Conservation (phyloP, 2,797 vertebrate species). For the Chaetodon trifasciatus region DNA sequence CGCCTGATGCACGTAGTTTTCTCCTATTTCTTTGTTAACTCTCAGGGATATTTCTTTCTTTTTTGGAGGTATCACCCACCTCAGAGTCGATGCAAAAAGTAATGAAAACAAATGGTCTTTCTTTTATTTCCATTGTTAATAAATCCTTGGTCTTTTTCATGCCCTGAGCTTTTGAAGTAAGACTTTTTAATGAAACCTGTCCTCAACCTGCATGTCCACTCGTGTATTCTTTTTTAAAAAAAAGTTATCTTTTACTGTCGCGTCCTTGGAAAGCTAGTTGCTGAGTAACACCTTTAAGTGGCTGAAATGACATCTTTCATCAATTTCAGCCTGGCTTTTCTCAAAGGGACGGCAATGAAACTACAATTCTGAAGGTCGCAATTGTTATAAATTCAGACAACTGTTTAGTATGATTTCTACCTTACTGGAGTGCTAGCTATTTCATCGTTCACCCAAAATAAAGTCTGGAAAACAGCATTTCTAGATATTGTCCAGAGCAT, state of each 20-base stretch:
- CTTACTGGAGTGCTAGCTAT: background rate
- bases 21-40: conserved; percentile 1
- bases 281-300: conserved; percentile 1
- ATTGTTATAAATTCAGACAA: background rate
- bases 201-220: conserved; percentile 17
- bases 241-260: conserved; percentile 14
- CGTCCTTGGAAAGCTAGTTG: conserved; percentile 24
- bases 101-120: conserved; percentile 1
- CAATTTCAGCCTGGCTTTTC: background rate
- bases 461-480: background rate
- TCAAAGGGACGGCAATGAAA: background rate
- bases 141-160: conserved; percentile 8
- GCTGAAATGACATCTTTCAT: conserved; percentile 13
- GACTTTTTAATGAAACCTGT: background rate
- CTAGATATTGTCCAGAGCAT: background rate
- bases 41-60: conserved; percentile 2
- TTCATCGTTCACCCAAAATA: background rate
- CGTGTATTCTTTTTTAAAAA: conserved; percentile 6
- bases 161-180: background rate
- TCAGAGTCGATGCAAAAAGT: conserved; percentile 3
- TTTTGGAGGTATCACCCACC: background rate
- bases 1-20: background rate
- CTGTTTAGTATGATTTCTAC: background rate
- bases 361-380: conserved; percentile 1
- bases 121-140: background rate